These are phyloP conservation scores for Camponotus pennsylvanicus DNA, from an alignment of 1,140 invertebrate genomes.

Conservation along the genomic window DNA sequence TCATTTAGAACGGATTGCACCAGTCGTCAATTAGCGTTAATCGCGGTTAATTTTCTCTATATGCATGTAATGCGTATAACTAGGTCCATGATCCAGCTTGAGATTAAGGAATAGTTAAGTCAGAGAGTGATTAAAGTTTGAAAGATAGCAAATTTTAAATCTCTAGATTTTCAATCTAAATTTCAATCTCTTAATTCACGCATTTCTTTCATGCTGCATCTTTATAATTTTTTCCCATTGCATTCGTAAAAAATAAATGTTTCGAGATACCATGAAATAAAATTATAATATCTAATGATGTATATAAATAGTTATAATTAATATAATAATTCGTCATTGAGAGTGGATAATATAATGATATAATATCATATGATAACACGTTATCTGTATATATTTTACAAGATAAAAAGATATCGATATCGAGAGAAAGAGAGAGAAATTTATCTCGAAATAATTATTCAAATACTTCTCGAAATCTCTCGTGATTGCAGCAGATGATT, in stretches of 20 bases:
- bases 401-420: neutral
- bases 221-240: neutral
- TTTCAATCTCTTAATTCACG: too few species aligned
- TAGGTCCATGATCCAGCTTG: neutral
- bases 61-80: slow-evolving; percentile 20
- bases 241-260: neutral
- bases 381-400: neutral
- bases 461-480: neutral
- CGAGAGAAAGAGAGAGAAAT: neutral
- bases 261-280: neutral
- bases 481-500: neutral
- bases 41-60: slow-evolving; percentile 44
- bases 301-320: neutral
- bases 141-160: neutral
- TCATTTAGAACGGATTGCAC: slow-evolving; percentile 61
- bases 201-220: neutral
- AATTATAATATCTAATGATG: neutral
- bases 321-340: neutral
- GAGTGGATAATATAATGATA: neutral
- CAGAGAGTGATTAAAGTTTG: neutral
- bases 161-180: neutral
- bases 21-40: slow-evolving; percentile 52
- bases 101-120: slow-evolving; percentile 7
- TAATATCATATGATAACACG: neutral
- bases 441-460: neutral